phyloP scores from a whole-genome alignment of 2,888 invertebrate species.

The Lymantria monacha region DNA sequence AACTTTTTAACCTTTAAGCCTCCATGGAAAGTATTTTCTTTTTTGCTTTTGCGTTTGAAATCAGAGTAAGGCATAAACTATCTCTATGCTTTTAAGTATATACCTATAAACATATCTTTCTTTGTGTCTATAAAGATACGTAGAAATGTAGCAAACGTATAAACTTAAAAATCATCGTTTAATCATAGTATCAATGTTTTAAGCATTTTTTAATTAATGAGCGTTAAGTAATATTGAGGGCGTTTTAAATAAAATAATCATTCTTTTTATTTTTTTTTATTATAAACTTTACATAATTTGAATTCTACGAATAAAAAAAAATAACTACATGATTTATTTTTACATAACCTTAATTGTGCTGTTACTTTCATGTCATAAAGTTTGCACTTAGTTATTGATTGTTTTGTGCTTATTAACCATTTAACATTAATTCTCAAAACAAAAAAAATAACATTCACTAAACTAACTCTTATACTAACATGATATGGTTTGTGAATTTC shows the following conservation, averaged over 20 bases:
- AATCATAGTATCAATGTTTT: too few relatives aligned
- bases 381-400: conserved; percentile 12
- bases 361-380: conserved; percentile 15
- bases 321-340: conserved; percentile 17
- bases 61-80: too few relatives aligned
- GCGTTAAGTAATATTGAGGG: too few relatives aligned
- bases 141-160: too few relatives aligned
- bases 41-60: too few relatives aligned
- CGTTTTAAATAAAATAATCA: conserved; percentile 1
- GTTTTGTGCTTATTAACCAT: conserved; percentile 38
- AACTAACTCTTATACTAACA: conserved; percentile 52
- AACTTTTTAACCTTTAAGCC: too few relatives aligned
- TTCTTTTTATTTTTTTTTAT: conserved; percentile 20
- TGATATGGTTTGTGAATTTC: conserved; percentile 69
- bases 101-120: too few relatives aligned
- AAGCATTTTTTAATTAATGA: too few relatives aligned
- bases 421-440: conserved; percentile 35
- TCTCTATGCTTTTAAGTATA: too few relatives aligned
- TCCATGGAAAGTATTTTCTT: too few relatives aligned
- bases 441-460: conserved; percentile 39
- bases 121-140: too few relatives aligned
- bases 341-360: neutral
- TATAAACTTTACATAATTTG: conserved; percentile 29
- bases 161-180: too few relatives aligned
- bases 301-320: conserved; percentile 24